These are phyloP conservation scores for Lerista edwardsae DNA, from an alignment of 2,797 vertebrate genomes.

Conservation along the genomic window DNA sequence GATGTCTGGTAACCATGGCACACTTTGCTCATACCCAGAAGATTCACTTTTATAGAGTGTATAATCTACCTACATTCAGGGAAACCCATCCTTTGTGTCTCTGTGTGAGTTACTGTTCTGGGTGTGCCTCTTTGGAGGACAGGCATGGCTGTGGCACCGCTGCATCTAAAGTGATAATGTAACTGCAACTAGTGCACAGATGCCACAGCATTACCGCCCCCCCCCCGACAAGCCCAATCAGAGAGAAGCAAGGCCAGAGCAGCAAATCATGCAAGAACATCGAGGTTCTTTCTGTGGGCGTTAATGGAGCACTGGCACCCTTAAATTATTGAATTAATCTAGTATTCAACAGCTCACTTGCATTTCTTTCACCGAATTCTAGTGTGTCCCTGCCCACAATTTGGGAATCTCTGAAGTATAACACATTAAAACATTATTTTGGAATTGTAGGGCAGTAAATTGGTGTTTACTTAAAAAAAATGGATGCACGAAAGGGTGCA, in stretches of 20 bases:
- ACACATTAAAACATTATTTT: slow-evolving; percentile 29
- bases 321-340: not conserved
- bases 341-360: not conserved
- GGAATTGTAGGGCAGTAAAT: slow-evolving; percentile 17
- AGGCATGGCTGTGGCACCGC: not conserved
- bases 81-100: not conserved
- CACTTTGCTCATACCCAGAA: not conserved
- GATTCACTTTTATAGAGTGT: not conserved
- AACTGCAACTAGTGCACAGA: not conserved
- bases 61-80: no score
- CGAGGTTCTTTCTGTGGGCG: not conserved
- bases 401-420: not conserved
- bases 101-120: not conserved
- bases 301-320: not conserved
- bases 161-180: not conserved
- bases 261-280: no score
- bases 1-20: no score
- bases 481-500: slow-evolving; percentile 38
- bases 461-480: slow-evolving; percentile 38
- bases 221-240: no score
- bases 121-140: not conserved
- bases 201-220: no score
- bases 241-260: no score
- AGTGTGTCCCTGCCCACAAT: not conserved
- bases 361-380: slow-evolving; percentile 7